Base-by-base conservation (phyloP, 2,888 invertebrate species). In the Margaritifera margaritifera region DNA sequence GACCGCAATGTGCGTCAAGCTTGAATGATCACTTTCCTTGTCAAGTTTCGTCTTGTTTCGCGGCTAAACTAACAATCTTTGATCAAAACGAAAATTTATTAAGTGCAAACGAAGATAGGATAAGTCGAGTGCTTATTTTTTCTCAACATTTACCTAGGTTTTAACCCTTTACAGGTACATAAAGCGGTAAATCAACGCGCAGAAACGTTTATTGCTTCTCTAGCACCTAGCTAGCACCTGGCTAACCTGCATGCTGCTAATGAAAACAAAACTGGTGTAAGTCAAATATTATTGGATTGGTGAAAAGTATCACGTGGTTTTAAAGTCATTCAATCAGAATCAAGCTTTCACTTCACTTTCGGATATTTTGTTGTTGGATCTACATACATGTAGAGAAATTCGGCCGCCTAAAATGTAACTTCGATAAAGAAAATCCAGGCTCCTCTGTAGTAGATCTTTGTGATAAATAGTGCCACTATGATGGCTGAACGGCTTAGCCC, bases 401-500 rank as follows among this genome's bases (percentile, higher is more conserved):
- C 42, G 11, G 42, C 42, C 15, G 11, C 2, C 42, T 3, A 27
- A 42, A 42, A 19, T 60, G 50, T 31, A 42, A 31, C 56, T 64
- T 42, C 15, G 42, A 15, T 42, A 15, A 15, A 42, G n/a, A 11
- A 42, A 42, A 42, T 42, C 42, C 42, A 42, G 42, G 22, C 31
- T 59, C 42, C 20, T 61, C 57, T 52, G 31, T 60, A 18, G 58
- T 19, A 19, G 15, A 11, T 19, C 22, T 60, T 15, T 27, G 61
- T 61, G 64, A 55, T 22, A 56, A n/a, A 24, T 42, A 31, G 22
- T 57, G 31, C 2, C 25, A 27, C 6, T 27, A 68, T 50, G 64
- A 81, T 81, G 81, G 73, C 79, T 11, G 77, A 78, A 22, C 61
- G 71, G n/a, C 22, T 77, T 50, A 69, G 74, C 31, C 66, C 68